These are phyloP conservation scores for Aldabrachelys gigantea DNA, from an alignment of 2,113 vertebrate genomes.

Conservation along the genomic window DNA sequence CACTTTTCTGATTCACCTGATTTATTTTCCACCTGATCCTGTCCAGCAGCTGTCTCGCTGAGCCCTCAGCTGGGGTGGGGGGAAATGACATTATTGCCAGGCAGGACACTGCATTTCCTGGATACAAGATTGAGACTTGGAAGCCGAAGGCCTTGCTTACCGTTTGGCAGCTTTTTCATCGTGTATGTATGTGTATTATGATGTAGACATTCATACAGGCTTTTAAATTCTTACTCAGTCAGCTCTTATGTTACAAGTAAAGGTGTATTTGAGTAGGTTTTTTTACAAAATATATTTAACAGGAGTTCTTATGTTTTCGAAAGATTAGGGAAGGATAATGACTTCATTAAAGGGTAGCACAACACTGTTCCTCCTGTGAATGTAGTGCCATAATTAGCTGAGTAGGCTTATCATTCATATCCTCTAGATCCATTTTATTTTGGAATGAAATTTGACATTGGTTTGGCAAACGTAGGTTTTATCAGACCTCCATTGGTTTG, in stretches of 20 bases:
- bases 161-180: constrained; percentile 40
- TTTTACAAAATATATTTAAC: background rate
- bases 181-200: background rate
- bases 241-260: background rate
- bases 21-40: background rate
- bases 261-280: fast-evolving
- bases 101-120: background rate
- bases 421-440: background rate
- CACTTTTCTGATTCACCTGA: fast-evolving
- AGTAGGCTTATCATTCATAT: background rate
- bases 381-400: background rate
- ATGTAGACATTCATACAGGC: background rate
- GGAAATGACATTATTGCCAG: background rate
- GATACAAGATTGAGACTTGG: background rate
- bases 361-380: background rate
- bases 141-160: background rate
- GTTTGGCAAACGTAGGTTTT: background rate
- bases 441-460: background rate
- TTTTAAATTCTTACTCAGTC: background rate
- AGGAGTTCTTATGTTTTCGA: background rate
- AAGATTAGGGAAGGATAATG: background rate
- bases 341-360: background rate
- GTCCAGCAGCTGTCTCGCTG: background rate
- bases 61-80: background rate
- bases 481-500: background rate